A percentile compares a stretch with the other conserved stretches of the same genome.
phyloP scores from a whole-genome alignment of 2,113 vertebrate genomes.

The Arothron firmamentum region DNA sequence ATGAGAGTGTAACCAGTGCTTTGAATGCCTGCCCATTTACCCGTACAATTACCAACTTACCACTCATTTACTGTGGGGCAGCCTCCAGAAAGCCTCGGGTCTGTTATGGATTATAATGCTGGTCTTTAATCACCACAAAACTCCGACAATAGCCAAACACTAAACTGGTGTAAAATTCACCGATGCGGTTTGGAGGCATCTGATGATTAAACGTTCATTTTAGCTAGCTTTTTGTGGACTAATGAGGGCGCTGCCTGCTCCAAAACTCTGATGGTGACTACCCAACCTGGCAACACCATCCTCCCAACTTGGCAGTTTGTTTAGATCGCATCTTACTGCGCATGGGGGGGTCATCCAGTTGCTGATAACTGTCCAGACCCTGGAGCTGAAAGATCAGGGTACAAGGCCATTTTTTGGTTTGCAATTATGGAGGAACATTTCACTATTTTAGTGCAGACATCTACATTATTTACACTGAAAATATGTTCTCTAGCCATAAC shows the following conservation, averaged over 20 bases:
- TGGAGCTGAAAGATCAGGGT: conserved; percentile 35
- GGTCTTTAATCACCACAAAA: conserved; percentile 66
- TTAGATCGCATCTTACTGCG: conserved; percentile 5
- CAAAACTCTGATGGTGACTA: conserved; percentile 45
- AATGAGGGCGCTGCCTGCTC: conserved; percentile 41
- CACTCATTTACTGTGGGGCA: conserved; percentile 53
- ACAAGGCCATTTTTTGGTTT: conserved; percentile 24
- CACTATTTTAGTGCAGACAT: conserved; percentile 10
- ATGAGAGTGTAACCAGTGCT: conserved; percentile 49
- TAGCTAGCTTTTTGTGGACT: conserved; percentile 32
- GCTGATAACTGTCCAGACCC: conserved; percentile 29
- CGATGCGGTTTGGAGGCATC: conserved; percentile 29
- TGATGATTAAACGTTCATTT: conserved; percentile 43
- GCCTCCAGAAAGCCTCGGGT: conserved; percentile 69
- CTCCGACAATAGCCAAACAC: conserved; percentile 54
- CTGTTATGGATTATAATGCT: conserved; percentile 63
- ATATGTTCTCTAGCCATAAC: not conserved
- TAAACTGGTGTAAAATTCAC: conserved; percentile 38
- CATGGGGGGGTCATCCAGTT: conserved; percentile 23
- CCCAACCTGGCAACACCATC: conserved; percentile 29
- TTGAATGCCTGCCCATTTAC: conserved; percentile 68
- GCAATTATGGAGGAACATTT: conserved; percentile 5
- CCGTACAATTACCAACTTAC: conserved; percentile 65
- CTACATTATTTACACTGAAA: not conserved
- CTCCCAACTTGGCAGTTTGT: conserved; percentile 37